A percentile compares a stretch with the other conserved stretches of the same genome.
Evolutionary conservation across 2,888 invertebrate species (phyloP).

Genomic region (Elmis aenea): DNA sequence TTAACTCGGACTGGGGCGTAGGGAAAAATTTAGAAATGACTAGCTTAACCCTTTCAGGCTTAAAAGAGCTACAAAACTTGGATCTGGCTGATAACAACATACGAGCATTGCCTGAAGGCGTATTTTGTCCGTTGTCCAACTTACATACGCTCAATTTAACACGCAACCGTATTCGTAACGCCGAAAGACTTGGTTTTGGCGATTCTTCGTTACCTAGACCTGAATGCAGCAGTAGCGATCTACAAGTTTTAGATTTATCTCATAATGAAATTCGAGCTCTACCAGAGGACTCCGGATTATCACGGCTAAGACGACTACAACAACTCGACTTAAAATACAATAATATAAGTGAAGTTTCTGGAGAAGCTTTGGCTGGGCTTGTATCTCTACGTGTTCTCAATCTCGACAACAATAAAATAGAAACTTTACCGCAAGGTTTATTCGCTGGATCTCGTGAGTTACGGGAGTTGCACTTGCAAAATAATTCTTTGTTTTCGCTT

Average conservation of each 20-base stretch:
- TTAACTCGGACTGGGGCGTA: conserved; percentile 74
- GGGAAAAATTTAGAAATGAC: conserved; percentile 70
- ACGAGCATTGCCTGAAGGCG: conserved; percentile 70
- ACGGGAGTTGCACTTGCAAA: conserved; percentile 76
- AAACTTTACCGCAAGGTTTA: conserved; percentile 72
- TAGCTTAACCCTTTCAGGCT: conserved; percentile 66
- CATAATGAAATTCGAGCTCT: conserved; percentile 70
- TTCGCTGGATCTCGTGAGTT: conserved; percentile 78
- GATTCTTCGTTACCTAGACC: conserved; percentile 40
- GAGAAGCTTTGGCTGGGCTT: conserved; percentile 74
- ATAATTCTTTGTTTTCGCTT: conserved; percentile 78
- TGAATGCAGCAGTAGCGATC: conserved; percentile 62
- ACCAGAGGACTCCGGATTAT: conserved; percentile 66
- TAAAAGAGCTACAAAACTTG: conserved; percentile 73
- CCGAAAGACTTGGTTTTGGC: conserved; percentile 70
- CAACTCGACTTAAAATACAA: conserved; percentile 79
- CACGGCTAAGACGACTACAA: conserved; percentile 71
- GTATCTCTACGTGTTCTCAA: conserved; percentile 76
- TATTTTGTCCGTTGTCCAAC: conserved; percentile 74
- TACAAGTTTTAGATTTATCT: conserved; percentile 75
- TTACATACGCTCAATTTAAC: conserved; percentile 81
- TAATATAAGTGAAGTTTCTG: conserved; percentile 72
- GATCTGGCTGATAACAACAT: conserved; percentile 83
- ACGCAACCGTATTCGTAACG: conserved; percentile 72
- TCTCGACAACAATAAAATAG: conserved; percentile 79